Base-by-base conservation (phyloP, 2,113 vertebrate species). In the Donacobius atricapilla region DNA sequence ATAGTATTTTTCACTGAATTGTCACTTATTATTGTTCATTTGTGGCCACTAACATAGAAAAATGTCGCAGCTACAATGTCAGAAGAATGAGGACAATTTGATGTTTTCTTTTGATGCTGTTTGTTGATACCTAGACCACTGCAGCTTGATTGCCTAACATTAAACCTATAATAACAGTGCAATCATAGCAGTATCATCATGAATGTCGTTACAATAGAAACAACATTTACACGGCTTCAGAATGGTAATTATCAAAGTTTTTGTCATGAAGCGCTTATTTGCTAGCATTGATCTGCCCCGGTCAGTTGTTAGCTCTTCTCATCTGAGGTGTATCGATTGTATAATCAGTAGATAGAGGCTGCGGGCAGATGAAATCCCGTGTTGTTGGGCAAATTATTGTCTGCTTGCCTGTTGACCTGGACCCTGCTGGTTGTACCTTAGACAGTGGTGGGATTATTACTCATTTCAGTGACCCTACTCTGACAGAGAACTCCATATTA, bases 81-180 rank as follows among this genome's bases (percentile, higher is more conserved):
- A 98, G 98, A 99, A 99, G 99, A 99, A 99, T 99, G 98, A 98
- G 98, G 98, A 99, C 99, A 99, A 99, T 99, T 99, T 99, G 98
- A 99, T 99, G 98, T 98, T 98, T 98, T 98, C 98, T 98, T 98
- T 98, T 98, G 98, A 98, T 98, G 97, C 98, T 99, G 99, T 99
- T 99, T 99, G 99, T 99, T 99, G 99, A 99, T 99, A 99, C 99
- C 99, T 99, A 99, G 99, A 99, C 99, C 99, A 99, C 99, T 99
- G 99, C 98, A 99, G 99, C 98, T 99, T 99, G 99, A 99, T 99
- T 99, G 99, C 99, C 99, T 98, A 99, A 99, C 99, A 99, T 99
- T 99, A 99, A 99, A 99, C 99, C 98, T 98, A 98, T 99, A 99
- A 99, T 99, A 99, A 99, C 98, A 98, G 98, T 98, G 98, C 99